Conservation (phyloP, 1,140 invertebrate genomes). For the Drosophila persimilis region DNA sequence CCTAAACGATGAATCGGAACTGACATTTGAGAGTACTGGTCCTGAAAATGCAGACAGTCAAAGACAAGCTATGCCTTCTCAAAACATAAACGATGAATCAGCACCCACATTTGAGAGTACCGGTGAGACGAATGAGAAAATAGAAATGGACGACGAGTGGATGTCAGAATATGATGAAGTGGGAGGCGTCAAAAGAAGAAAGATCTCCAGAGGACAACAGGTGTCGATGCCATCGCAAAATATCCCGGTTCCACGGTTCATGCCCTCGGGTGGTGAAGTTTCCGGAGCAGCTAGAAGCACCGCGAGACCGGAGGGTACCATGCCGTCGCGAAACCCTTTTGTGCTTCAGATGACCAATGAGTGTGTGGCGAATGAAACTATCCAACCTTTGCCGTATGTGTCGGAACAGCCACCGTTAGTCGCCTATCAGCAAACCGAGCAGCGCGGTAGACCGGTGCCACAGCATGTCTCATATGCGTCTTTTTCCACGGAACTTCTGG, state of each 20-base stretch:
- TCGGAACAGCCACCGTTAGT: background rate
- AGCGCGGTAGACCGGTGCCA: background rate
- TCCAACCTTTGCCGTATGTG: constrained; percentile 3
- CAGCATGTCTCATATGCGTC: constrained; percentile 5
- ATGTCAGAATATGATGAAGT: too few species aligned
- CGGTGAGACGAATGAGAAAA: too few species aligned
- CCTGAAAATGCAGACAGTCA: too few species aligned
- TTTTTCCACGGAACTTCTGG: constrained; percentile 18
- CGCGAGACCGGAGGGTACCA: too few species aligned
- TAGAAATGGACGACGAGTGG: too few species aligned
- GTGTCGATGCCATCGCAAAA: background rate
- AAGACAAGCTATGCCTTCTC: background rate
- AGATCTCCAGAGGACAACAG: background rate
- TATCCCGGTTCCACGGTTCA: background rate
- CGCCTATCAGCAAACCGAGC: background rate
- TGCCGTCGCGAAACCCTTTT: too few species aligned
- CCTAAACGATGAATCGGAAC: background rate
- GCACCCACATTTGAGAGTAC: too few species aligned
- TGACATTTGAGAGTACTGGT: too few species aligned
- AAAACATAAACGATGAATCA: background rate
- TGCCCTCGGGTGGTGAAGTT: too few species aligned
- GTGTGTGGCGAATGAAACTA: constrained; percentile 11
- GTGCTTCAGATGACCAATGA: constrained; percentile 12
- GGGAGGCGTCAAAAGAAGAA: too few species aligned
- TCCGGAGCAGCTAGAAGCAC: background rate